Evolutionary conservation across 2,113 vertebrate genomes (phyloP), one percentile per base, ranked within the genome.

Genomic region (Calidris pugnax): DNA sequence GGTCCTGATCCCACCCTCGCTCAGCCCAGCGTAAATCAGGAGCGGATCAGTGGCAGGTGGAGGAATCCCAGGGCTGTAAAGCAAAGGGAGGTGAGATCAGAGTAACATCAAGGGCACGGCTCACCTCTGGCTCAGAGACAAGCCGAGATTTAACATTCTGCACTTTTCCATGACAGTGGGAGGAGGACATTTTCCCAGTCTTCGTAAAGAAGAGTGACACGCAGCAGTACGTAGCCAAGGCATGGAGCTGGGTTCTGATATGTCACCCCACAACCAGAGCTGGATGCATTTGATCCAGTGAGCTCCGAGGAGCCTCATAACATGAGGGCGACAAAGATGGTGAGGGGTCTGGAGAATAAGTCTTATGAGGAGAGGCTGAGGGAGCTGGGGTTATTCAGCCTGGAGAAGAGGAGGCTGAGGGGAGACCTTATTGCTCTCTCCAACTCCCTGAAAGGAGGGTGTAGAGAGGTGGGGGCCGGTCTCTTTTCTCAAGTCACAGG

Each of bases 1-100:
- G 72, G 94, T 89, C 89, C 60, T 91, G 76, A 95, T 79, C 97
- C 94, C 71, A 20, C 15, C 45, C 45, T 77, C 47, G 19, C 75
- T 15, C 50, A 76, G 37, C 30, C 69, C 39, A 2, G 7, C 1
- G 26, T 33, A 35, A 67, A 71, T 62, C 72, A 75, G 45, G 43
- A 79, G 18, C 8, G 35, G 33, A 85, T 73, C 16, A 2, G 56
- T 41, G 92, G 47, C 39, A 64, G 50, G 15, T 10, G 47, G 11
- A 66, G 85, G 79, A 53, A 83, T 48, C 45, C 17, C 69, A 35
- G 39, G 60, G n/a, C 20, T 71, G 43, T 9, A n/a, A 59, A 92
- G 63, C 6, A 56, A 60, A 87, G 16, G 41, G 73, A 91, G 27
- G 51, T 17, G 76, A 81, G 56, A 48, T 56, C 43, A 19, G 64